Conservation (phyloP, 2,888 invertebrate species). For the Tinea trinotella region DNA sequence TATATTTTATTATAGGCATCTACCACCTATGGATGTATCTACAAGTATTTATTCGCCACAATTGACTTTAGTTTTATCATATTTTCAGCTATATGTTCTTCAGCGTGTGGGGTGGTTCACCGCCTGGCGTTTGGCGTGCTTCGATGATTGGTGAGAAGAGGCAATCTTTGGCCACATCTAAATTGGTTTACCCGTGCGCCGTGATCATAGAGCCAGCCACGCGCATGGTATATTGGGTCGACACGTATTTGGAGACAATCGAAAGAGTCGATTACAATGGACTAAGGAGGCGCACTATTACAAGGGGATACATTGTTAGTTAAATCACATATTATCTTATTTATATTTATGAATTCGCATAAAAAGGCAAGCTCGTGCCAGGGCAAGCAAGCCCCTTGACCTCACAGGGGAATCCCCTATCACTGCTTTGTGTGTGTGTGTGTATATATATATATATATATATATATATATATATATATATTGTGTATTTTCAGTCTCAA, state of each 20-base stretch:
- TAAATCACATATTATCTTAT: neutral
- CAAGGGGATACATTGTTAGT: constrained; percentile 63
- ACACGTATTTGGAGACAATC: constrained; percentile 83
- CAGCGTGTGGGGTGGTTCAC: constrained; percentile 78
- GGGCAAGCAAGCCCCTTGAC: too few species aligned
- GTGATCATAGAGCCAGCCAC: constrained; percentile 81
- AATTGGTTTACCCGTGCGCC: constrained; percentile 84
- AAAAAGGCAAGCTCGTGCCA: neutral
- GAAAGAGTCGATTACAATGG: constrained; percentile 86
- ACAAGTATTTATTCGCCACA: too few species aligned
- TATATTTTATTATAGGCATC: too few species aligned
- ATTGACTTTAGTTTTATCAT: neutral
- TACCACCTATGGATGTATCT: too few species aligned
- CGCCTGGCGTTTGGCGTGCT: constrained; percentile 76
- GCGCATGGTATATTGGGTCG: constrained; percentile 84
- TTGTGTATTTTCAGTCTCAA: constrained; percentile 58
- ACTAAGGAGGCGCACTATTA: constrained; percentile 73
- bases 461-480: neutral
- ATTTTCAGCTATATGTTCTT: constrained; percentile 73
- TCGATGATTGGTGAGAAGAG: constrained; percentile 76
- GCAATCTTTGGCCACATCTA: constrained; percentile 72
- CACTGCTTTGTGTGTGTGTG: too few species aligned
- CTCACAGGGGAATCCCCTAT: too few species aligned
- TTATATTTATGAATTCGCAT: neutral
- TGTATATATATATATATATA: too few species aligned